Base-by-base conservation (phyloP, 2,113 vertebrate species). In the Leptobrachium ailaonicum region DNA sequence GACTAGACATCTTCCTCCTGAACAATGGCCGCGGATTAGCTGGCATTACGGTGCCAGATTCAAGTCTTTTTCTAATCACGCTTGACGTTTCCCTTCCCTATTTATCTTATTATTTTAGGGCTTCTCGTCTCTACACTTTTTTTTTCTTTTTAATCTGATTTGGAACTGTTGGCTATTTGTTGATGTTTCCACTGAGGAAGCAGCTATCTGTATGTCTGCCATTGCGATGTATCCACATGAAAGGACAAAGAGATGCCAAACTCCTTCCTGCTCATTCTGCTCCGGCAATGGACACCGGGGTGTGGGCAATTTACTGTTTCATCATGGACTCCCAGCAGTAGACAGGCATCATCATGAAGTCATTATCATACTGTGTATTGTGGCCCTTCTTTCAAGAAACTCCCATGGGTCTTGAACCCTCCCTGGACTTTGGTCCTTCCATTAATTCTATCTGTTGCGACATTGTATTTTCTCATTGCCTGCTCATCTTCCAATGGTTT, bases 341-440 rank as follows among this genome's bases (percentile, higher is more conserved):
- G 85, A 87, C 83, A 76, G 78, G 78, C 85, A 87, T 86, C 85
- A 85, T 83, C 85, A 86, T 85, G 84, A 88, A 89, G 85, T 86
- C 87, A 91, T 91, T 90, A 91, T 87, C 87, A 86, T 80, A 84
- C 84, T 87, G 87, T 88, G 85, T 84, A 43, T 86, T 86, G 45
- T 84, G 72, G 70, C 42, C 82, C 6, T 85, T 9, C 88, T 87
- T 85, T 87, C 84, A 87, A 84, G 82, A 84, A 86, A 87, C 77
- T 85, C 84, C 82, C 87, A 73, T 77, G 82, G 63, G 83, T 75
- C 85, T 83, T 85, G 47, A 87, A 85, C 79, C 84, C 82, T 78
- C 84, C 82, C 85, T 86, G 82, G 41, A 14, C 67, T 85, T 74
- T 83, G 82, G 77, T 87, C 82, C 80, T 84, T 58, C 67, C 47